Conservation (phyloP, 1,140 invertebrate genomes). For the Pantala flavescens region DNA sequence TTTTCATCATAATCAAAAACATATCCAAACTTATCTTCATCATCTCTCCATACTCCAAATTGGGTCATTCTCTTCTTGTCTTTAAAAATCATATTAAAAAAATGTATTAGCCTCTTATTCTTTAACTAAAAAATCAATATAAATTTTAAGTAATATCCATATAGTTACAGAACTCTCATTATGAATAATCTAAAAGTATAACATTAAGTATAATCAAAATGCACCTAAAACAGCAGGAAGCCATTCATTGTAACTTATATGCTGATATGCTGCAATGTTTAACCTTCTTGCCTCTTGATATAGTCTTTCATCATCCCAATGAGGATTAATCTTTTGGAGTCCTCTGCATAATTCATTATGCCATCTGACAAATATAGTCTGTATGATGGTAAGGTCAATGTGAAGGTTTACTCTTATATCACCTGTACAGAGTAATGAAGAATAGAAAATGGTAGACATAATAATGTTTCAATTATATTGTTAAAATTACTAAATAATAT, state of each 20-base stretch:
- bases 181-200: not conserved
- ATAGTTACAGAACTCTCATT: not conserved
- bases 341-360: slow-evolving; percentile 40
- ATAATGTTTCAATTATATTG: not conserved
- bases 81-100: not conserved
- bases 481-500: no score
- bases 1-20: slow-evolving; percentile 28
- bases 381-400: slow-evolving; percentile 28
- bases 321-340: slow-evolving; percentile 36
- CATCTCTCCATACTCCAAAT: not conserved
- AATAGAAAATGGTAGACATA: not conserved
- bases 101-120: not conserved
- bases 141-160: not conserved
- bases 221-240: slow-evolving; percentile 46
- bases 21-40: slow-evolving; percentile 1
- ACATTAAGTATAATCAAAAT: no score
- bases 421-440: slow-evolving; percentile 19
- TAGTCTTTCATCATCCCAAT: slow-evolving; percentile 42
- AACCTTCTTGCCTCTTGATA: slow-evolving; percentile 36
- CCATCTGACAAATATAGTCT: slow-evolving; percentile 33
- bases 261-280: slow-evolving; percentile 38
- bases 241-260: slow-evolving; percentile 35
- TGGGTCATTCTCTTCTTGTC: not conserved
- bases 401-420: slow-evolving; percentile 30
- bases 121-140: no score